Evolutionary conservation across 2,888 invertebrate genomes (phyloP), one percentile per base, ranked within the genome.

Genomic region (Aradus depressus): DNA sequence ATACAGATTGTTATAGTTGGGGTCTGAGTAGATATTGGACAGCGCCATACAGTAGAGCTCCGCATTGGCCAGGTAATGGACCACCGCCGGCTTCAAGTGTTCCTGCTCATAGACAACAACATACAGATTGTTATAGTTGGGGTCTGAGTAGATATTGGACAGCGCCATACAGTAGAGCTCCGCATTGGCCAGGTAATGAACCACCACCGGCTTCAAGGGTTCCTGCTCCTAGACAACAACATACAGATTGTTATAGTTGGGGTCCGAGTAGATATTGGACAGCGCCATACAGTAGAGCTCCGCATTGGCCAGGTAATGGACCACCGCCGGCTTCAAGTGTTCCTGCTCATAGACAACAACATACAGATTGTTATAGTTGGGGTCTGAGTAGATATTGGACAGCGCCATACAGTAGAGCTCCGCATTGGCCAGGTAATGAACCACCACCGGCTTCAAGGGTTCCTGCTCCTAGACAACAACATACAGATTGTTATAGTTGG

Each of bases 11-110:
- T 90, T 87, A 74, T 90, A 92, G 72, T 91, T 91, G 56, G 91
- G 92, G 73, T 95, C 93, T 58, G 90, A 88, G 73, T 93, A 95
- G 73, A 95, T 86, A 75, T 91, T 91, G 63, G 88, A 86, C 68
- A 95, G 74, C 53, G 93, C 91, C 69, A 87, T 76, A 72, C 93
- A 93, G 74, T 93, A 95, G 58, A 95, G 76, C 70, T 93, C 92
- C 60, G 92, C 92, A 72, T 86, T 92, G 62, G 92, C 90, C 66
- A 96, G 73, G 48, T 85, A 81, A 62, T 91, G 90, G 58, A 87
- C 82, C 66, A 96, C 84, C 66, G 85, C 85, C 47, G 93, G 95
- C 71, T 93, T 93, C 63, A 95, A 75, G 69, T 90, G 89, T 69
- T 90, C 89, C 70, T 87, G 86, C 66, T 90, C 86, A 87, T 89